Evolutionary conservation across 2,888 invertebrate genomes (phyloP).

Genomic region (Platerodrilus igneus): DNA sequence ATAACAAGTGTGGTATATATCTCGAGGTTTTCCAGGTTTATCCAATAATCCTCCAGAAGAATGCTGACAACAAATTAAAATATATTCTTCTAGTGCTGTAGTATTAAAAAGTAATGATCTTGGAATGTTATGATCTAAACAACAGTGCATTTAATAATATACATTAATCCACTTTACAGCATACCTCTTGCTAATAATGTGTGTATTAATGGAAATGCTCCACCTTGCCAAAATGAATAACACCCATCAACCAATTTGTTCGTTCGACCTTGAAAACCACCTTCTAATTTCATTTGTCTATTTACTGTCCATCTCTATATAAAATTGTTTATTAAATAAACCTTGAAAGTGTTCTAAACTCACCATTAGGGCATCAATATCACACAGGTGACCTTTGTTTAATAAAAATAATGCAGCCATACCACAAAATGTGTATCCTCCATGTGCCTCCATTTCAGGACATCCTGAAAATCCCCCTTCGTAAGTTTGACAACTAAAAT

Average conservation of each 20-base stretch:
- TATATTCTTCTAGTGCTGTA: slow-evolving; percentile 89
- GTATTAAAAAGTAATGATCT: slow-evolving; percentile 74
- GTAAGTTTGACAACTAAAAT: slow-evolving; percentile 88
- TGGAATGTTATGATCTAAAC: slow-evolving; percentile 49
- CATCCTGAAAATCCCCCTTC: slow-evolving; percentile 97
- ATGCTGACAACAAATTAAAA: slow-evolving; percentile 88
- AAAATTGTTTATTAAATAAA: slow-evolving; percentile 7
- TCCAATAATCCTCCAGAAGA: slow-evolving; percentile 86
- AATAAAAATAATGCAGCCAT: slow-evolving; percentile 84
- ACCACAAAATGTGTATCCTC: slow-evolving; percentile 98
- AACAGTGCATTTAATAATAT: slow-evolving; percentile 31
- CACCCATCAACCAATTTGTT: slow-evolving; percentile 98
- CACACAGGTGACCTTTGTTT: slow-evolving; percentile 67
- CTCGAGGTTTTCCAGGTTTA: slow-evolving; percentile 88
- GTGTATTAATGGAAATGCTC: slow-evolving; percentile 82
- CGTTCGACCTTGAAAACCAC: slow-evolving; percentile 95
- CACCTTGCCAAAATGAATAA: slow-evolving; percentile 99
- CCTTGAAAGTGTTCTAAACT: too few relatives aligned
- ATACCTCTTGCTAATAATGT: slow-evolving; percentile 56
- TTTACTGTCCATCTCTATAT: slow-evolving; percentile 78
- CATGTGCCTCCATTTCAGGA: slow-evolving; percentile 96
- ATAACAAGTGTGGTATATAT: slow-evolving; percentile 97
- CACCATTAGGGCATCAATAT: slow-evolving; percentile 69
- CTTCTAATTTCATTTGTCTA: slow-evolving; percentile 90
- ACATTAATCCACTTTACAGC: slow-evolving; percentile 4